phyloP scores from a whole-genome alignment of 2,888 invertebrate species.

The Plagodis dolabraria region DNA sequence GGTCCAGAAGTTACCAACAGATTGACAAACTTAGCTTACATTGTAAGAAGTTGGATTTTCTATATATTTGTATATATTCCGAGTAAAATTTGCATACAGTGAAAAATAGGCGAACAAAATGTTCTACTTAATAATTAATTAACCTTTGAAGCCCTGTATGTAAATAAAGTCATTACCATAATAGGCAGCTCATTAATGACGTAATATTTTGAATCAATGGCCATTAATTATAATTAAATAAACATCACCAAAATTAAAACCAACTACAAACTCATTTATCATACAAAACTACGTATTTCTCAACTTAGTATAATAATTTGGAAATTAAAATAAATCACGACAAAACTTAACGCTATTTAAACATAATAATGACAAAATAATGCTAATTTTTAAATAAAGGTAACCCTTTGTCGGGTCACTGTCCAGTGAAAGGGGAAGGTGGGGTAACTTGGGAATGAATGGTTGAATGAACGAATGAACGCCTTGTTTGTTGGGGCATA shows the following conservation, averaged over 20 bases:
- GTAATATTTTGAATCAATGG: not conserved
- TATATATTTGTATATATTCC: too few relatives aligned
- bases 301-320: too few relatives aligned
- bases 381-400: conserved; percentile 51
- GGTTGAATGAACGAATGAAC: conserved; percentile 56
- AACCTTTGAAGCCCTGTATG: too few relatives aligned
- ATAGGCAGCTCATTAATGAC: not conserved
- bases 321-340: conserved; percentile 15
- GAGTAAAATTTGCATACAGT: too few relatives aligned
- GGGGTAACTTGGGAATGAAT: conserved; percentile 45
- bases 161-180: too few relatives aligned
- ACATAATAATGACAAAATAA: conserved; percentile 35
- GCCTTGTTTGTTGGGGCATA: conserved; percentile 63
- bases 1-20: too few relatives aligned
- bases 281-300: conserved; percentile 8
- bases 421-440: conserved; percentile 32
- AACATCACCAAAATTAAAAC: conserved; percentile 4
- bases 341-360: conserved; percentile 24
- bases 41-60: too few relatives aligned
- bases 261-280: conserved; percentile 13
- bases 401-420: conserved; percentile 44
- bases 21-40: too few relatives aligned
- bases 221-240: not conserved
- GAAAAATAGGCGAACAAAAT: too few relatives aligned
- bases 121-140: too few relatives aligned